phyloP scores from a whole-genome alignment of 2,113 vertebrate species.

The Myodes glareolus region DNA sequence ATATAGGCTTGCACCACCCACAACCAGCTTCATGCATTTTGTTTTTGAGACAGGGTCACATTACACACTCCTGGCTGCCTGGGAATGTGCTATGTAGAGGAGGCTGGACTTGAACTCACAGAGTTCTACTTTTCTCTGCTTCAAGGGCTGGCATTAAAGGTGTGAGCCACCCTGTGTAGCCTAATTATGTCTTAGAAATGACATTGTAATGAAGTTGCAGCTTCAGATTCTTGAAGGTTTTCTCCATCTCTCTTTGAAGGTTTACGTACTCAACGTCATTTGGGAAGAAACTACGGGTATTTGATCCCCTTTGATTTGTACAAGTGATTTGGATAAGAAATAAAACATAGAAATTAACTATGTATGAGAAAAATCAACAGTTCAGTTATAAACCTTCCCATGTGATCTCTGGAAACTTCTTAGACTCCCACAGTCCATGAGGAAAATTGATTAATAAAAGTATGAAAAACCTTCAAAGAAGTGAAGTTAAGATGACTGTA shows the following conservation, averaged over 20 bases:
- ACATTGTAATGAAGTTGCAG: background rate
- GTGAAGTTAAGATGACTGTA: background rate
- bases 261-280: constrained; percentile 67
- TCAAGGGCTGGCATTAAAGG: background rate
- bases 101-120: background rate
- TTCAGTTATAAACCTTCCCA: background rate
- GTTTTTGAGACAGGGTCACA: background rate
- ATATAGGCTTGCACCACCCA: background rate
- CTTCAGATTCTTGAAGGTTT: constrained; percentile 75
- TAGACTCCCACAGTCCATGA: background rate
- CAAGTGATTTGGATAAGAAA: constrained; percentile 81
- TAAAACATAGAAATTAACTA: constrained; percentile 81
- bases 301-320: constrained; percentile 74
- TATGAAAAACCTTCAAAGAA: background rate
- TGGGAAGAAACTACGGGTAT: constrained; percentile 72
- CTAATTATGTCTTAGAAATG: background rate
- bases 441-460: background rate
- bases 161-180: too few relatives aligned
- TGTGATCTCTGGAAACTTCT: background rate
- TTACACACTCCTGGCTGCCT: background rate
- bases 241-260: constrained; percentile 70
- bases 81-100: background rate
- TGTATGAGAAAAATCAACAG: constrained; percentile 1
- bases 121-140: background rate
- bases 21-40: constrained; percentile 47